A percentile compares a stretch with the other conserved stretches of the same genome.
Conservation (phyloP, 2,888 invertebrate species). For the Xylocampa areola region DNA sequence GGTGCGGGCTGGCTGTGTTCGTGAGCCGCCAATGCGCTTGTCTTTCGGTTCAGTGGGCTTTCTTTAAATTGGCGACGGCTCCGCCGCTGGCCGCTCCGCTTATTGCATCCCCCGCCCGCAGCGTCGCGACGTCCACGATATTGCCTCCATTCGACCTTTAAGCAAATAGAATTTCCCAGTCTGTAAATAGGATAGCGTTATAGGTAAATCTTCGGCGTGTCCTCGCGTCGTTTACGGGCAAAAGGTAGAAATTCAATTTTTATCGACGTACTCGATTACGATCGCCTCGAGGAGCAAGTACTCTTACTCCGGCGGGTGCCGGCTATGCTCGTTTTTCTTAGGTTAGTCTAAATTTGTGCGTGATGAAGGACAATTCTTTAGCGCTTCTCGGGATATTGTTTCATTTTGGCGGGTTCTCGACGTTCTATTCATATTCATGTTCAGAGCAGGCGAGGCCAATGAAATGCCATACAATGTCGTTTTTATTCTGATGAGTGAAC, state of each 20-base stretch:
- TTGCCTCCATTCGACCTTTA: slow-evolving; percentile 88
- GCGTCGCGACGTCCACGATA: slow-evolving; percentile 87
- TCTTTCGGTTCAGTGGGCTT: slow-evolving; percentile 90
- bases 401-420: slow-evolving; percentile 72
- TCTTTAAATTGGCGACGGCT: slow-evolving; percentile 90
- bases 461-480: slow-evolving; percentile 82
- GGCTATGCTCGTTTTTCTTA: slow-evolving; percentile 54
- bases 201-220: slow-evolving; percentile 82
- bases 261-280: slow-evolving; percentile 75
- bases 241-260: slow-evolving; percentile 82
- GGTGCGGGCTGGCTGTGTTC: slow-evolving; percentile 79
- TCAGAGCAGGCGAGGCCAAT: slow-evolving; percentile 71
- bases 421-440: slow-evolving; percentile 83
- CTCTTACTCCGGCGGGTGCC: slow-evolving; percentile 36
- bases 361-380: slow-evolving; percentile 84
- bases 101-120: slow-evolving; percentile 88
- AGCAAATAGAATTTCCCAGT: slow-evolving; percentile 88
- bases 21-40: slow-evolving; percentile 90
- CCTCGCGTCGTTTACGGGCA: slow-evolving; percentile 75
- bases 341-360: slow-evolving; percentile 79
- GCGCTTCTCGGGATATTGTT: slow-evolving; percentile 80
- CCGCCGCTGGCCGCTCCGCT: slow-evolving; percentile 85
- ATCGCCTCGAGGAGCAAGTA: slow-evolving; percentile 62
- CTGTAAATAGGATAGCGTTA: slow-evolving; percentile 85
- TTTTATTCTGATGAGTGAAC: slow-evolving; percentile 86